Conservation (phyloP, 2,113 vertebrate species). For the Cervus canadensis region DNA sequence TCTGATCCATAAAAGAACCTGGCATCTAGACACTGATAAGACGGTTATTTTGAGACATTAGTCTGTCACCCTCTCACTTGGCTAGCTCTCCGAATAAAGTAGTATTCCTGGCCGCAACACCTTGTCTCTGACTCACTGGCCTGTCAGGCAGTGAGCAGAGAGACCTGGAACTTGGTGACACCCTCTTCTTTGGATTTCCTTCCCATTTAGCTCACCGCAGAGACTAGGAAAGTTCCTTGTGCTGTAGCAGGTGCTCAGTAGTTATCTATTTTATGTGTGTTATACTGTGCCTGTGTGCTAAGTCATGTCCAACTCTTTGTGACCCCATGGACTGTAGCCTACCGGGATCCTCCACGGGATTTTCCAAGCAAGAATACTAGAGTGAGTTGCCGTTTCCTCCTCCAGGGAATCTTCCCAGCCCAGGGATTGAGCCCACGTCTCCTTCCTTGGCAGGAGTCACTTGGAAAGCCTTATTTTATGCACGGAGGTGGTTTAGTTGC, state of each 20-base stretch:
- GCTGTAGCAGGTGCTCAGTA: neutral
- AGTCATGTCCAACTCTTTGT: neutral
- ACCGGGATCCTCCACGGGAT: neutral
- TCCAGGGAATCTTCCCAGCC: neutral
- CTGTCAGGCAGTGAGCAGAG: neutral
- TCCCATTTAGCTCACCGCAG: neutral
- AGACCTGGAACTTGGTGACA: neutral
- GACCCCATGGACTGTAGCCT: neutral
- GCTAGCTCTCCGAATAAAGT: neutral
- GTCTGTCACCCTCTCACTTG: neutral
- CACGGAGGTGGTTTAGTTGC: neutral
- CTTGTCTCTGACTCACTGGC: rapidly evolving
- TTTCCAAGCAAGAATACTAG: neutral
- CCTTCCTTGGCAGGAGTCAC: neutral
- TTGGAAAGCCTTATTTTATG: neutral
- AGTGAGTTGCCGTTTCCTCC: neutral
- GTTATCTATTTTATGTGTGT: neutral
- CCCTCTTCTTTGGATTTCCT: neutral
- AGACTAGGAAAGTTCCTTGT: neutral
- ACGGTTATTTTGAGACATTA: neutral
- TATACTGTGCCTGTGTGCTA: neutral
- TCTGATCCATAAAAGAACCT: neutral
- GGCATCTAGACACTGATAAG: neutral
- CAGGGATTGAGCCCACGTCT: neutral
- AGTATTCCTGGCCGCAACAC: neutral